phyloP scores from a whole-genome alignment of 1,140 invertebrate species.

The Mamestra configurata region DNA sequence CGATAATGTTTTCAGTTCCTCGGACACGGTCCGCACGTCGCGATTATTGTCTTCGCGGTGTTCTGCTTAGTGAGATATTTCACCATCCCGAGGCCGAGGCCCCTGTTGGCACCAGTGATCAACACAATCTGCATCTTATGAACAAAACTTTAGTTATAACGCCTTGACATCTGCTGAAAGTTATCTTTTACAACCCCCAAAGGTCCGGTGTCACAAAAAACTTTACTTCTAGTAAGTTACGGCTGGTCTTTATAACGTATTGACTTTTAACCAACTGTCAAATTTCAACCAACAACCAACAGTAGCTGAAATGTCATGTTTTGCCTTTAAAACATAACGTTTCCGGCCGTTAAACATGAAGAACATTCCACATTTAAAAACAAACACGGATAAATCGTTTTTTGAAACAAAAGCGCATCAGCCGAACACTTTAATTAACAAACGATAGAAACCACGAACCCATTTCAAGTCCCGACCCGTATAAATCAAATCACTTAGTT shows the following conservation, averaged over 20 bases:
- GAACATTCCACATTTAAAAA: no score
- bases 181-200: constrained; percentile 58
- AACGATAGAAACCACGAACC: no score
- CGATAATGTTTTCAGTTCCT: constrained; percentile 89
- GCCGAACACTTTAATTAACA: not conserved
- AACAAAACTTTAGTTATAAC: constrained; percentile 45
- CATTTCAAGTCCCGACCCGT: constrained; percentile 1
- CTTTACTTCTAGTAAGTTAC: no score
- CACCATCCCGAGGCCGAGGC: constrained; percentile 95
- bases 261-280: no score
- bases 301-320: no score
- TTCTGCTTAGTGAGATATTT: constrained; percentile 88
- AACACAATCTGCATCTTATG: constrained; percentile 92
- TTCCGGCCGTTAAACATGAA: no score
- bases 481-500: constrained; percentile 22
- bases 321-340: no score
- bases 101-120: constrained; percentile 96
- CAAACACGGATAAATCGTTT: not conserved
- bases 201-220: constrained; percentile 22
- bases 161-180: constrained; percentile 69
- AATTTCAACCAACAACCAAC: no score
- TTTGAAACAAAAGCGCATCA: not conserved
- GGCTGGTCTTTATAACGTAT: no score
- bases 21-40: constrained; percentile 80
- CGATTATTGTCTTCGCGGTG: constrained; percentile 77